Evolutionary conservation across 2,888 invertebrate species (phyloP).

Genomic region (Hesperia comma): DNA sequence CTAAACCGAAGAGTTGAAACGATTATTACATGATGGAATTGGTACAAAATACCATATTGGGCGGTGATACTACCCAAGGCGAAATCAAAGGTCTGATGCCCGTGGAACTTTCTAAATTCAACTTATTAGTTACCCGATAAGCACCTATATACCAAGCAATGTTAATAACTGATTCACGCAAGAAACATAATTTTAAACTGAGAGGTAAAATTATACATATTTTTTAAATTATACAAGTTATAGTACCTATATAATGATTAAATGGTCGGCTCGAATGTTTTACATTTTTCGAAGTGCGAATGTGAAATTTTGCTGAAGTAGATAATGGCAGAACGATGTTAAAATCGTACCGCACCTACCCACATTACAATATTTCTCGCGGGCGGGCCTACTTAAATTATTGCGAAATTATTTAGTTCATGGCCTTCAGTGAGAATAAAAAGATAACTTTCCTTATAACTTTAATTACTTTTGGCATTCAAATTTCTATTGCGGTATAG

Average conservation of each 20-base stretch:
- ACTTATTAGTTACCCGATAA: background rate
- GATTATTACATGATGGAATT: too few species aligned
- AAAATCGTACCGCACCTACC: background rate
- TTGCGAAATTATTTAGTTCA: background rate
- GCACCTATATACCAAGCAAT: too few species aligned
- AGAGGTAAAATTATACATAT: too few species aligned
- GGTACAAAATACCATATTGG: too few species aligned
- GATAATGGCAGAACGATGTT: slow-evolving; percentile 11
- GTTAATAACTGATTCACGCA: background rate
- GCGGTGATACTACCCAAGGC: too few species aligned
- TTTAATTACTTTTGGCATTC: background rate
- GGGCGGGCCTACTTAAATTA: background rate
- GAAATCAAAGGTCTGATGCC: too few species aligned
- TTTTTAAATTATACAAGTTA: too few species aligned
- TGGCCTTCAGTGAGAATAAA: background rate
- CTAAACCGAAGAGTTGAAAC: too few species aligned
- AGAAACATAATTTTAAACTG: too few species aligned
- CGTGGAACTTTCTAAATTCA: too few species aligned
- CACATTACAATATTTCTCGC: slow-evolving; percentile 1
- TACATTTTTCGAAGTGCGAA: background rate
- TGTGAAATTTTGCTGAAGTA: background rate
- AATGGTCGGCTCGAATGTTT: background rate
- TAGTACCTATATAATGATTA: background rate
- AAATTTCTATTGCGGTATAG: background rate
- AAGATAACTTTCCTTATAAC: background rate